A percentile compares a stretch with the other conserved stretches of the same genome.
phyloP scores from a whole-genome alignment of 2,113 vertebrate genomes.

The Propithecus coquereli region DNA sequence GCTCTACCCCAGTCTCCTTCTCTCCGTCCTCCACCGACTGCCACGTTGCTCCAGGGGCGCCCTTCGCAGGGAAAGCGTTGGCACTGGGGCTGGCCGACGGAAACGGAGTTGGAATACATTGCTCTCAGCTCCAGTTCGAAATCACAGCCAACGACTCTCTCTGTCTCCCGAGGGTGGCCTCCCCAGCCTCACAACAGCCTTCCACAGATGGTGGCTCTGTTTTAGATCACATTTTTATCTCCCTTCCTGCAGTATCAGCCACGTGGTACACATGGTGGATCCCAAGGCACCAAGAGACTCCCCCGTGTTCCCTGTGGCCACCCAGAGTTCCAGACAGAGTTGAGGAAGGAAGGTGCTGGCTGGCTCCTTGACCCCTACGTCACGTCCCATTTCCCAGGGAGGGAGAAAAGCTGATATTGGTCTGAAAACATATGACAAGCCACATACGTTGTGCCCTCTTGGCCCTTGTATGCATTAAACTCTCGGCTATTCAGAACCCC shows the following conservation, averaged over 20 bases:
- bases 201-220: neutral
- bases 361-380: neutral
- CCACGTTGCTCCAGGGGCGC: neutral
- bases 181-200: neutral
- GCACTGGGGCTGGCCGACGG: neutral
- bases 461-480: neutral
- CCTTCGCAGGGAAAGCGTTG: neutral
- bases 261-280: neutral
- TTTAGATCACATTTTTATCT: neutral
- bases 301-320: rapidly evolving
- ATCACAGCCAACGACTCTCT: neutral
- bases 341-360: neutral
- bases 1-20: neutral
- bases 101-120: neutral
- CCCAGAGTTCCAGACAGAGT: neutral
- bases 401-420: neutral
- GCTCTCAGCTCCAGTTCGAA: neutral
- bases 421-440: neutral
- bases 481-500: neutral
- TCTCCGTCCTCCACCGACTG: too few relatives aligned
- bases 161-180: neutral
- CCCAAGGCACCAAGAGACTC: neutral
- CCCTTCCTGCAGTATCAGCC: neutral
- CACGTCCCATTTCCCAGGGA: neutral
- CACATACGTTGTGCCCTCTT: neutral